Evolutionary conservation across 2,113 vertebrate species (phyloP).

Genomic region (Maccullochella peelii): DNA sequence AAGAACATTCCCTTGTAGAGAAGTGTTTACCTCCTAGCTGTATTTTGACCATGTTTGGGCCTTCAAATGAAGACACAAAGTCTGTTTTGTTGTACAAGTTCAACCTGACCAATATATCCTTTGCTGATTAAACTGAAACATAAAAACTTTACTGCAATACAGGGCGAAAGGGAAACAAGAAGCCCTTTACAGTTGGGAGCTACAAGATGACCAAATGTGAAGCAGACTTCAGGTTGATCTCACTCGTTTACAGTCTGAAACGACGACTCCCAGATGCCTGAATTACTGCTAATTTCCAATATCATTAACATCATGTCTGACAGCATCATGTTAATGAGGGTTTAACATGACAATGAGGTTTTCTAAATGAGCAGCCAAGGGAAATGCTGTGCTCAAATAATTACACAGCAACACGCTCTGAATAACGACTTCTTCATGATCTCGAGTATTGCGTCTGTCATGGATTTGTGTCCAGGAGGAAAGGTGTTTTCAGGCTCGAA

Average conservation of each 20-base stretch:
- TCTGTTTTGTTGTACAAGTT: background rate
- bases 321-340: conserved; percentile 81
- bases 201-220: conserved; percentile 5
- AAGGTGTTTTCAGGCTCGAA: conserved; percentile 41
- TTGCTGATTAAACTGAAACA: background rate
- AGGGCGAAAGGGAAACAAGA: background rate
- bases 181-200: background rate
- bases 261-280: conserved; percentile 50
- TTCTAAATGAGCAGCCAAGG: conserved; percentile 70
- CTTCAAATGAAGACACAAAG: background rate
- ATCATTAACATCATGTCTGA: conserved; percentile 79
- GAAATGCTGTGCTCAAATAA: conserved; percentile 67
- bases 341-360: conserved; percentile 79
- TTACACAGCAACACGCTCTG: conserved; percentile 52
- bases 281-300: conserved; percentile 76
- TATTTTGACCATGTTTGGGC: conserved; percentile 32
- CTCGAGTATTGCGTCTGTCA: conserved; percentile 34
- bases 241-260: conserved; percentile 48
- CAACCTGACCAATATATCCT: background rate
- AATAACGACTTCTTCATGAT: conserved; percentile 39
- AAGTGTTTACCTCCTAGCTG: background rate
- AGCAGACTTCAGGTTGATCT: conserved; percentile 29
- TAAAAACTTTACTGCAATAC: background rate
- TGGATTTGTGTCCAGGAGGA: conserved; percentile 43
- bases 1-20: background rate